Base-by-base conservation (phyloP, 2,888 invertebrate species). In the Megastigmus dorsalis region DNA sequence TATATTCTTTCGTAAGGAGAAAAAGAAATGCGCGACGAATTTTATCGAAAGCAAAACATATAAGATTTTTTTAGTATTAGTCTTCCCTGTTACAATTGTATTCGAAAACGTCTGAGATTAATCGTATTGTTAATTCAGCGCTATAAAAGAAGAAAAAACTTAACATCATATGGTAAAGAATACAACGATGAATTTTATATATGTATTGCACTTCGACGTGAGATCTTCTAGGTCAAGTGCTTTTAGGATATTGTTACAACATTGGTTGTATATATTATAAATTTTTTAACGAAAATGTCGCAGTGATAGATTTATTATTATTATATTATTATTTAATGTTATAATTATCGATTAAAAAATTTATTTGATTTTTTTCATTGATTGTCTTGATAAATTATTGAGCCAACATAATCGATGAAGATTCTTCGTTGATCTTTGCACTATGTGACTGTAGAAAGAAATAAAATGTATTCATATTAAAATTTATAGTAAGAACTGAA, bases 1-100 rank as follows among this genome's bases (percentile, higher is more conserved):
- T 70, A 54, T 70, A 70, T 75, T 66, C 66, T 70, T 66, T 70
- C 9, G 30, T 18, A 28, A 60, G 57, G 45, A 33, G 23, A 65
- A 62, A 38, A 55, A 28, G 13, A 54, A 20, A 38, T 33, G 30
- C 18, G 57, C 33, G 41, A 54, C 9, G 30, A 57, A 48, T 59
- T 59, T 69, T 43, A 30, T 7, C 15, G 60, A 73, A 74, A 73
- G 43, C 43, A 55, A 69, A 50, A 15, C 26, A 63, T 45, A 50
- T 41, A 33, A 13, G 52, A 45, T 41, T 63, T 67, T 63, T 76
- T 76, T 81, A 79, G 79, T 77, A 78, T 84, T 83, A 81, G 84
- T 84, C 84, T 83, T 83, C 83, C 84, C 77, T 79, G 79, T 81
- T 82, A 80, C 38, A 71, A 75, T 66, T 62, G 55, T 70, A 66